Base-by-base conservation (phyloP, 2,113 vertebrate species). In the Albula goreensis region DNA sequence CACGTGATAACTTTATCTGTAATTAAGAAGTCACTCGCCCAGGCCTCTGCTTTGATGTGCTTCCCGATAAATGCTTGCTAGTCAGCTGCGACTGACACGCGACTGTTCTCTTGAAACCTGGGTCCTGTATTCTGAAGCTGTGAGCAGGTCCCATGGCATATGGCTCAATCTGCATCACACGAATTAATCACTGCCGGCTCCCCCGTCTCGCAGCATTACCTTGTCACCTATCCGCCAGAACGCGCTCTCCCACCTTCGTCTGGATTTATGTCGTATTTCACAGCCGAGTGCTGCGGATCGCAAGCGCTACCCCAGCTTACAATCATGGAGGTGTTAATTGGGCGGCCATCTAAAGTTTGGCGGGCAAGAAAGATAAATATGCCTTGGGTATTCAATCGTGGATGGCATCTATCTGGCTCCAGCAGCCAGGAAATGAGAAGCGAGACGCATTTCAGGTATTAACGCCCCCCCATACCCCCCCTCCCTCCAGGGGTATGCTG, bases 221-320 rank as follows among this genome's bases (percentile, higher is more conserved):
- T 81, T 85, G 80, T 85, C 91, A 90, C 80, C 85, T 87, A 79
- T 81, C 83, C 80, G 85, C n/a, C 49, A 89, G 86, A 87, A 78
- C 91, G 92, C 89, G 86, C 19, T 91, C 91, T 90, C 91, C 89
- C 78, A 12, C 48, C 77, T 48, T 78, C 50, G 78, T 87, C 90
- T 90, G 86, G 93, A 95, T 95, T 94, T 94, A 94, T 94, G 91
- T 89, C 86, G 92, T 89, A 93, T 94, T 94, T 95, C 92, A 93
- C 93, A 95, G 91, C 85, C 87, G 88, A 90, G 70, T 8, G n/a
- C 91, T 89, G 91, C 89, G 85, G 89, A 85, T 91, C 86, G 89
- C 86, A 88, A 91, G 91, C 89, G 89, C 91, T 91, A 91, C 93
- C 93, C 60, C 91, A 90, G 91, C 88, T 93, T 90, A 92, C 89